Conservation (phyloP, 2,797 vertebrate species). For the Prionace glauca region DNA sequence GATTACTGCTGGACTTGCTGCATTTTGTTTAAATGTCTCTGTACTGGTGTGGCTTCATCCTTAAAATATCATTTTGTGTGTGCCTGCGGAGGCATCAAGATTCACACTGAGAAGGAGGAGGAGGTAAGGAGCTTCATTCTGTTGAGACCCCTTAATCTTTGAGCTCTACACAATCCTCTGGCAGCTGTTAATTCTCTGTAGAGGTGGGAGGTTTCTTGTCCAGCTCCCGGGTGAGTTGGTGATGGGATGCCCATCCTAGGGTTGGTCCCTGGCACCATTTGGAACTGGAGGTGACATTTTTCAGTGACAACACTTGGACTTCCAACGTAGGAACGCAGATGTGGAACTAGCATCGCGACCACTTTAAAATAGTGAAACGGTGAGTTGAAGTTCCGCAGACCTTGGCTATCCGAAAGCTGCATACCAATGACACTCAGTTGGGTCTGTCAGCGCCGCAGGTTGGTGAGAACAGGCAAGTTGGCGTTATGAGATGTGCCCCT, state of each 20-base stretch:
- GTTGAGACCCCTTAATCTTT: no score
- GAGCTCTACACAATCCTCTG: background rate
- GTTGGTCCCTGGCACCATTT: background rate
- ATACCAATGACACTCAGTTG: no score
- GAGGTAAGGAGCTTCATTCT: background rate
- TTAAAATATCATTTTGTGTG: background rate
- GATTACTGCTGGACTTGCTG: conserved; percentile 60
- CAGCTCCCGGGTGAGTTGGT: background rate
- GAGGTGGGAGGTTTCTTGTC: background rate
- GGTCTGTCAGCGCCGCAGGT: background rate
- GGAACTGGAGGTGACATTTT: no score
- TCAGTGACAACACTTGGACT: background rate
- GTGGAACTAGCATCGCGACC: background rate
- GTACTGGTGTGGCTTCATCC: background rate
- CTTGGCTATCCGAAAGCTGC: background rate
- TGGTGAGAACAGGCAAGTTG: background rate
- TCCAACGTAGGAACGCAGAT: background rate
- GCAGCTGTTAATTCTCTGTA: background rate
- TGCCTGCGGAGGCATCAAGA: background rate
- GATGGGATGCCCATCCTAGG: background rate
- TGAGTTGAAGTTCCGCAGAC: background rate
- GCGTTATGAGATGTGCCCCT: background rate
- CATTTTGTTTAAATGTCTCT: conserved; percentile 46
- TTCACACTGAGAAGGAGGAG: background rate
- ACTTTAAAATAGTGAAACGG: background rate